Evolutionary conservation across 2,888 invertebrate species (phyloP), one percentile per base, ranked within the genome.

Genomic region (Agrochola circellaris): DNA sequence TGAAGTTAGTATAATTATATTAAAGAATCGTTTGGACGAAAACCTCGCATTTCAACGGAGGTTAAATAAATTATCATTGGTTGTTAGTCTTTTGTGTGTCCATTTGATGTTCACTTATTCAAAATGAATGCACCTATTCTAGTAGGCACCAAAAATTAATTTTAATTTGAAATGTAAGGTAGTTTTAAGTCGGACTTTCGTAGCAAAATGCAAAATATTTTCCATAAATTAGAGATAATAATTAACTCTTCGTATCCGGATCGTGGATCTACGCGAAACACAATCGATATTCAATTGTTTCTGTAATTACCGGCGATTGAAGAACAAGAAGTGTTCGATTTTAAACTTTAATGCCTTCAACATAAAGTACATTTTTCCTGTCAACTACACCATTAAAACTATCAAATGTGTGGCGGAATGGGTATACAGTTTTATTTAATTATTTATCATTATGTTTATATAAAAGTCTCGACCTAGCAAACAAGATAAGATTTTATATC

Each of bases 381-480:
- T 86, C 77, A 66, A 84, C 73, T 60, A 77, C 65, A 86, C 71
- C 61, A 69, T 62, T 60, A 45, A 56, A 76, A 51, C 61, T 77
- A 72, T 72, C 62, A 77, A 71, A 65, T 69, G 65, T 70, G 77
- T 77, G 86, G 81, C 79, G 83, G 79, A 81, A 81, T 81, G 77
- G 86, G 76, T 77, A 77, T 68, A 77, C 68, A 79, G 58, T 61
- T 75, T 83, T 64, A 69, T 83, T 84, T 82, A 76, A 77, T 77
- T 80, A 72, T 83, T 80, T 78, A 79, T 85, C 64, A 84, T 79
- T 86, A 73, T 77, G 60, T 85, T 86, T 69, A n/a, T 60, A 71
- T 74, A 38, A 62, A 73, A 71, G 66, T 82, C 77, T 82, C 70
- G 38, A 70, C 86, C 67, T 76, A 76, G 76, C 62, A 78, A 84